Base-by-base conservation (phyloP, 1,140 invertebrate species). In the Philaenus spumarius region DNA sequence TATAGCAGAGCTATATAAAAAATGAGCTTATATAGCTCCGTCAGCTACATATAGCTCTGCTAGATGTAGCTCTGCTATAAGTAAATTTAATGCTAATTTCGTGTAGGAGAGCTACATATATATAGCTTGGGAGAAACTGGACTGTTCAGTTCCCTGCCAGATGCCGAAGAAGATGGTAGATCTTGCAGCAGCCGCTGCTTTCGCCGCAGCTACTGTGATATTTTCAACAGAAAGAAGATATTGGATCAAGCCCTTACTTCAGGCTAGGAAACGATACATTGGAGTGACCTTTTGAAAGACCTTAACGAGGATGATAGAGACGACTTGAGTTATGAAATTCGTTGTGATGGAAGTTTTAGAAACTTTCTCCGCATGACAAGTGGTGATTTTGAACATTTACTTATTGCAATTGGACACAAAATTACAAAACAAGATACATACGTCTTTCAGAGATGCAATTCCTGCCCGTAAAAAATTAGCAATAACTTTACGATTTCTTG, bases 291-390 rank as follows among this genome's bases (percentile, higher is more conserved):
- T 17, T 45, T 45, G 7, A 45, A 45, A 45, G 42, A 45, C 15
- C 42, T 45, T 45, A 45, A 45, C 15, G 19, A 45, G 15, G 42
- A 19, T 45, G 42, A 45, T 45, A 11, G 42, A 11, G 42, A 45
- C 42, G 17, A 7, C 7, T 45, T 45, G 15, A 45, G 5, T 7
- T 45, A 45, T 7, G 42, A 45, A 45, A 11, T 45, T 45, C 7
- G 35, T 37, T 37, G 35, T 37, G n/a, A n/a, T n/a, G n/a, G n/a
- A n/a, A n/a, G n/a, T n/a, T n/a, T n/a, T n/a, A n/a, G n/a, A n/a
- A n/a, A n/a, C 17, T 55, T 55, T 45, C 39, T 46, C 53, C 37
- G 53, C 14, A 55, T 45, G 53, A 22, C 53, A 45, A n/a, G n/a
- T n/a, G n/a, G n/a, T 24, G 48, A 24, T 15, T 5, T 51, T 26